These are phyloP conservation scores for Drosophila gaucha DNA, from an alignment of 2,888 invertebrate genomes.

Conservation along the genomic window DNA sequence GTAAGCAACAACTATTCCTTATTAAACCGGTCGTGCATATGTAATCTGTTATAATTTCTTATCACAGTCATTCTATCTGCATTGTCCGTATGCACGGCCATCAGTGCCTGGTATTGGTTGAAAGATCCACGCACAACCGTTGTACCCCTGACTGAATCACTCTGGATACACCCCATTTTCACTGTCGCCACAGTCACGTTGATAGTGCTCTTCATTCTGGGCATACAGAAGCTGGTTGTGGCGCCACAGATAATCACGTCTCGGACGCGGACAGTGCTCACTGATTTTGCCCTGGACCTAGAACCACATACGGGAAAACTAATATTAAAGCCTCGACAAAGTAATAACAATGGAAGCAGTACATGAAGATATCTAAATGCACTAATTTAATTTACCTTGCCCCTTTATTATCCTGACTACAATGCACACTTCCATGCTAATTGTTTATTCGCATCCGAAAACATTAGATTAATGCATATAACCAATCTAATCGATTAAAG, in stretches of 20 bases:
- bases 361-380: conserved; percentile 43
- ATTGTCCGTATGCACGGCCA: conserved; percentile 95
- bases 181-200: conserved; percentile 93
- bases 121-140: conserved; percentile 97
- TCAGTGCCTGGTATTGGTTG: conserved; percentile 98
- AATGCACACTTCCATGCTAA: conserved; percentile 35
- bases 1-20: conserved; percentile 86
- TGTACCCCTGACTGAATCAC: conserved; percentile 94
- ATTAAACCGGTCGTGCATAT: too few species aligned
- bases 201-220: conserved; percentile 93
- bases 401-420: conserved; percentile 23
- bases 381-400: conserved; percentile 39
- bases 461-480: conserved; percentile 37
- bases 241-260: conserved; percentile 98
- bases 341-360: conserved; percentile 78
- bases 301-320: conserved; percentile 92
- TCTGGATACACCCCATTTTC: conserved; percentile 97
- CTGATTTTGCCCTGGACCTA: conserved; percentile 95
- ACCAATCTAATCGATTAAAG: conserved; percentile 25
- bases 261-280: conserved; percentile 94
- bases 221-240: conserved; percentile 97
- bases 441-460: conserved; percentile 38
- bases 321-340: conserved; percentile 95
- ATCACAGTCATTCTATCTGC: conserved; percentile 92
- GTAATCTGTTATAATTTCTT: conserved; percentile 2